phyloP scores from a whole-genome alignment of 2,888 invertebrate genomes.

The Margaritifera margaritifera region DNA sequence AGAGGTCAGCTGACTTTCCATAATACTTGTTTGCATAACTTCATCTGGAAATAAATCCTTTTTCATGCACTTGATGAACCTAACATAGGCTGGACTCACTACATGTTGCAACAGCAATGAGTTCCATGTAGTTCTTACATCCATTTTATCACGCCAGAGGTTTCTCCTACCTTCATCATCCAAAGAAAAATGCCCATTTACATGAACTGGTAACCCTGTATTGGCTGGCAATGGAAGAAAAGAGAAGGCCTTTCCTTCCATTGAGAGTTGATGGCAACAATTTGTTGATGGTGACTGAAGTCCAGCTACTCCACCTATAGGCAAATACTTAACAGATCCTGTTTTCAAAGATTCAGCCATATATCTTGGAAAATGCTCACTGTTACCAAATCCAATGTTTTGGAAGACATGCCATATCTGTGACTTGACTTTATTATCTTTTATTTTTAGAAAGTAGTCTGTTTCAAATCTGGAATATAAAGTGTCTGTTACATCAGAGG shows the following conservation, averaged over 20 bases:
- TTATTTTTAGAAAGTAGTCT: constrained; percentile 17
- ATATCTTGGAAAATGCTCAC: constrained; percentile 9
- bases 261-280: neutral
- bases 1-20: neutral
- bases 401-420: constrained; percentile 33
- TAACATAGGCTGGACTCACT: constrained; percentile 55
- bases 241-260: constrained; percentile 40
- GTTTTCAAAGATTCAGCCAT: constrained; percentile 40
- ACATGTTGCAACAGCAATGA: constrained; percentile 41
- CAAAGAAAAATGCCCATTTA: constrained; percentile 62
- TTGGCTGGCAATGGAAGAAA: constrained; percentile 53
- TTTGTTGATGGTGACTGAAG: neutral
- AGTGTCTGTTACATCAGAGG: no score
- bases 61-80: constrained; percentile 23
- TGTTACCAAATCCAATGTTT: constrained; percentile 23
- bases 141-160: constrained; percentile 31
- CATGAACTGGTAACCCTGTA: constrained; percentile 53
- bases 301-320: constrained; percentile 53
- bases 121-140: constrained; percentile 57
- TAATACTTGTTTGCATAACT: neutral
- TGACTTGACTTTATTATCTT: constrained; percentile 11
- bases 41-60: constrained; percentile 1
- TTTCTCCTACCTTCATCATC: constrained; percentile 54
- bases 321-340: constrained; percentile 46
- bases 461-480: constrained; percentile 7